phyloP scores from a whole-genome alignment of 2,888 invertebrate species.

The Cantharis rustica region DNA sequence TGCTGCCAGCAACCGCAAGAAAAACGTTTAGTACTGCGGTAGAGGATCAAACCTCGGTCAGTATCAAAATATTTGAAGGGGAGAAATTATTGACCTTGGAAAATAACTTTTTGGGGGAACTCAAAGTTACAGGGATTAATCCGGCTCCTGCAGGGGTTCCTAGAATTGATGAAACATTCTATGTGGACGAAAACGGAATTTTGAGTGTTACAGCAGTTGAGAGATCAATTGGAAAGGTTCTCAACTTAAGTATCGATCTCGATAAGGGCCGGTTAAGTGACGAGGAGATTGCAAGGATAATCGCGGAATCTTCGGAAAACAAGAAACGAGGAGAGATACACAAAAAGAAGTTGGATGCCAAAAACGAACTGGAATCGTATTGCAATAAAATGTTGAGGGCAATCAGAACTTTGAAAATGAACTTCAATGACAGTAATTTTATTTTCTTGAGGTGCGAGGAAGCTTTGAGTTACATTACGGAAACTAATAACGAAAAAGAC shows the following conservation, averaged over 20 bases:
- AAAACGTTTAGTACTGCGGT: constrained; percentile 91
- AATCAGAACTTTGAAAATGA: neutral
- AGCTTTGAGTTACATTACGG: neutral
- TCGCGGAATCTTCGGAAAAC: neutral
- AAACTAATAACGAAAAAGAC: neutral
- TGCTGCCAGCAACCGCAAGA: constrained; percentile 89
- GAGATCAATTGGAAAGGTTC: constrained; percentile 97
- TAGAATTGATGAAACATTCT: constrained; percentile 74
- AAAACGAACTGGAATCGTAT: constrained; percentile 9
- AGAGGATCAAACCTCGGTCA: constrained; percentile 90
- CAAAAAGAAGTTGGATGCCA: neutral
- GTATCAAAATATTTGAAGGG: constrained; percentile 85
- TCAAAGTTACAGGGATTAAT: constrained; percentile 89
- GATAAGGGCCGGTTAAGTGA: constrained; percentile 97
- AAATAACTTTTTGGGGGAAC: constrained; percentile 89
- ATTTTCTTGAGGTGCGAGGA: neutral
- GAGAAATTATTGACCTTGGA: constrained; percentile 89
- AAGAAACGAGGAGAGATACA: neutral
- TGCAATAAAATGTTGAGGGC: constrained; percentile 1
- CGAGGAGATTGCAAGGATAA: constrained; percentile 76
- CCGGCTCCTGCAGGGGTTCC: constrained; percentile 89
- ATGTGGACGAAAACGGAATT: constrained; percentile 93
- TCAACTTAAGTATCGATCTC: constrained; percentile 98
- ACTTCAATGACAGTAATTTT: neutral
- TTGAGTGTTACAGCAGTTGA: constrained; percentile 97